A percentile compares a stretch with the other conserved stretches of the same genome.
Conservation (phyloP, 2,113 vertebrate genomes). For the Vanacampus margaritifer region DNA sequence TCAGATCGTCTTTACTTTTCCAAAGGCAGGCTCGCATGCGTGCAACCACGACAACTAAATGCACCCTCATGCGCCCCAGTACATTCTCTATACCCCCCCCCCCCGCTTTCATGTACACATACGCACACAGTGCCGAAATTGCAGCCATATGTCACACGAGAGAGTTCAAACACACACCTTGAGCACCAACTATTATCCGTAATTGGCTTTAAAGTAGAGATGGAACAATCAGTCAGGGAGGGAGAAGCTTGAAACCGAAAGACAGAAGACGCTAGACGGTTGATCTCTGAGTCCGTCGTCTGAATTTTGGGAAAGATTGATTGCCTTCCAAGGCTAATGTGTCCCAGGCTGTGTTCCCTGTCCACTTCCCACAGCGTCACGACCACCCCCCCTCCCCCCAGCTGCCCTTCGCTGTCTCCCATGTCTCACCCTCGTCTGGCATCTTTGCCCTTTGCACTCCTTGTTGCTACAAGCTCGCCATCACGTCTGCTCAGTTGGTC, state of each 20-base stretch:
- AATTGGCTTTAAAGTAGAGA: slow-evolving; percentile 43
- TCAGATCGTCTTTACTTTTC: slow-evolving; percentile 38
- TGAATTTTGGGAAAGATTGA: slow-evolving; percentile 60
- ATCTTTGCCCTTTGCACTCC: slow-evolving; percentile 42
- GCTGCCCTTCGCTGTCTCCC: not conserved
- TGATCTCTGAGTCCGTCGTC: slow-evolving; percentile 26
- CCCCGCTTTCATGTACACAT: not conserved
- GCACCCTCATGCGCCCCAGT: slow-evolving; percentile 26
- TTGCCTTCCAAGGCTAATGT: slow-evolving; percentile 68
- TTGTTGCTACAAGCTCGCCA: slow-evolving; percentile 32
- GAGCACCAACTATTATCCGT: slow-evolving; percentile 51
- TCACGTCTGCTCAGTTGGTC: not conserved
- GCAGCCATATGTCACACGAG: slow-evolving; percentile 55
- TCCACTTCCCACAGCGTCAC: not conserved
- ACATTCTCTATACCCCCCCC: not conserved
- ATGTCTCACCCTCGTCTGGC: slow-evolving; percentile 29
- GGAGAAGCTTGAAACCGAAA: slow-evolving; percentile 7
- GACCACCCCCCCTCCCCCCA: not conserved
- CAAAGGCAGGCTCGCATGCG: slow-evolving; percentile 22
- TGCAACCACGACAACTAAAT: slow-evolving; percentile 33
- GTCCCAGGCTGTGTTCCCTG: slow-evolving; percentile 59
- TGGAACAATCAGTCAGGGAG: slow-evolving; percentile 12
- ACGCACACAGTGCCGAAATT: slow-evolving; percentile 42
- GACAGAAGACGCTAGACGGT: slow-evolving; percentile 47
- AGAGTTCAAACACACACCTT: slow-evolving; percentile 55